Conservation (phyloP, 2,113 vertebrate genomes). For the Suricata suricatta region DNA sequence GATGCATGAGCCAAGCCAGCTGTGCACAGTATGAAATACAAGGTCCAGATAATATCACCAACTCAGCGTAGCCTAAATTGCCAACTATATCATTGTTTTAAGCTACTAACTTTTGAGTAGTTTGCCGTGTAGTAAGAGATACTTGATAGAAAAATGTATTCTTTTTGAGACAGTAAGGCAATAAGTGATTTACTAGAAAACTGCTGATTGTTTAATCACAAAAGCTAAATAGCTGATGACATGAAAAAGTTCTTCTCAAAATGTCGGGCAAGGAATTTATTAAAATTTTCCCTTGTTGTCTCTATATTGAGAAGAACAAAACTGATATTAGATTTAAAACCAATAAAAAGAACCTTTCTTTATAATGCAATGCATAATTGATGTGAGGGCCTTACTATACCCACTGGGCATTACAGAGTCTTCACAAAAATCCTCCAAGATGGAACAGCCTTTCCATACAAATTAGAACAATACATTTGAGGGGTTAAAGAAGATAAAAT, state of each 20-base stretch:
- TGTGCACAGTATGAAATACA: background rate
- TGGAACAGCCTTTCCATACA: background rate
- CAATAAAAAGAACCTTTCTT: background rate
- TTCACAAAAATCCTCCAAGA: background rate
- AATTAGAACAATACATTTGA: background rate
- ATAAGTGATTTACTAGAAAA: background rate
- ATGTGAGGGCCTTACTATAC: background rate
- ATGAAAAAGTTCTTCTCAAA: slow-evolving; percentile 11
- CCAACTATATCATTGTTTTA: background rate
- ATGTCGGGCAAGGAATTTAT: background rate
- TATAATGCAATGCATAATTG: background rate
- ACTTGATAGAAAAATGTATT: background rate
- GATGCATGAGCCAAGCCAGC: background rate
- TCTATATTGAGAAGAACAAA: background rate
- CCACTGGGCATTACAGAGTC: background rate
- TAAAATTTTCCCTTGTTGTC: background rate
- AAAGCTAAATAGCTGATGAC: background rate
- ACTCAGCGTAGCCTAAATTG: background rate
- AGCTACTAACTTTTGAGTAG: background rate
- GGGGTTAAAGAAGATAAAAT: background rate
- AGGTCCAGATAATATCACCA: background rate
- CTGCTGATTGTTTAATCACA: background rate
- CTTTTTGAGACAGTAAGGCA: background rate
- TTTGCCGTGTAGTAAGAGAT: background rate
- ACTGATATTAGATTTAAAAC: slow-evolving; percentile 15